Evolutionary conservation across 2,888 invertebrate genomes (phyloP).

Genomic region (Mesorhabditis belari): DNA sequence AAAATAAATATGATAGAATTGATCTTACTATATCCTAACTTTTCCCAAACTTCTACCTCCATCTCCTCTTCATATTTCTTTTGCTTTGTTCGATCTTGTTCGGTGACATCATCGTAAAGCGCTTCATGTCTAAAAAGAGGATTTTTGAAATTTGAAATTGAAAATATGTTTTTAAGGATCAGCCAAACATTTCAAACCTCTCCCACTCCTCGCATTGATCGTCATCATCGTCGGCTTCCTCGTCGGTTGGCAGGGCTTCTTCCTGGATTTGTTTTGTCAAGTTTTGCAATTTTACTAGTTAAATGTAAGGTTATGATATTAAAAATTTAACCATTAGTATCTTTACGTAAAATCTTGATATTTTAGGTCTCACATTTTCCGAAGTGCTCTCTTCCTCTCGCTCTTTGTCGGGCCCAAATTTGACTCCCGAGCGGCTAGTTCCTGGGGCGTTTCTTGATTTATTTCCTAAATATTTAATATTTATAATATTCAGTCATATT

Average conservation of each 20-base stretch:
- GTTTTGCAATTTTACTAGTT: too few species aligned
- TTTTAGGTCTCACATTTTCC: too few species aligned
- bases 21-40: not conserved
- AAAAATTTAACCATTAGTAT: too few species aligned
- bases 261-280: too few species aligned
- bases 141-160: not conserved
- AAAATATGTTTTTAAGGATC: not conserved
- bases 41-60: slow-evolving; percentile 18
- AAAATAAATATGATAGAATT: too few species aligned
- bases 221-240: slow-evolving; percentile 25
- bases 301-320: too few species aligned
- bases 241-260: too few species aligned
- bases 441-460: not conserved
- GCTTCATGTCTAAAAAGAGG: slow-evolving; percentile 55
- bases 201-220: slow-evolving; percentile 40
- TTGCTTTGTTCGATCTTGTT: slow-evolving; percentile 53
- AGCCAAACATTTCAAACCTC: slow-evolving; percentile 4
- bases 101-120: slow-evolving; percentile 55
- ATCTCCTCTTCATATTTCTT: slow-evolving; percentile 35
- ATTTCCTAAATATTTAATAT: not conserved
- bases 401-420: slow-evolving; percentile 1
- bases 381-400: not conserved
- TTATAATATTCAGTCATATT: too few species aligned
- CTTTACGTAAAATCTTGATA: too few species aligned
- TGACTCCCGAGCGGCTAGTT: not conserved